Conservation (phyloP, 2,113 vertebrate genomes). For the Procavia capensis region DNA sequence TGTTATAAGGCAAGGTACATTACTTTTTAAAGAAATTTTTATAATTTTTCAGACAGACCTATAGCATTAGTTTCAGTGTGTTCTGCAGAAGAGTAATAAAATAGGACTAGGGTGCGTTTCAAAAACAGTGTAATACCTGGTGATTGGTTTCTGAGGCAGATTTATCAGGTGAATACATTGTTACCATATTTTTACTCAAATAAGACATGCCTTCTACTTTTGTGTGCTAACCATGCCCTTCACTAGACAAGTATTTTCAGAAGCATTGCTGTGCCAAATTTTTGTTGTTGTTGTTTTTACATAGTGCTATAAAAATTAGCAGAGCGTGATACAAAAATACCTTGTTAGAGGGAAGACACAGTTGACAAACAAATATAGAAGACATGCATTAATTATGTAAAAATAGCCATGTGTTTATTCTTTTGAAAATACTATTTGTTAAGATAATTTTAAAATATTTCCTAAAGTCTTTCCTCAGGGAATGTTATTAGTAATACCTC, state of each 20-base stretch:
- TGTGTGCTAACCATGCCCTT: too few species aligned
- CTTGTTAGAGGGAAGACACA: too few species aligned
- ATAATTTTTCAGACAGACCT: not conserved
- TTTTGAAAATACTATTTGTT: constrained; percentile 34
- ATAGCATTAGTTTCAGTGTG: not conserved
- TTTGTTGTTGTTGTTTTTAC: too few species aligned
- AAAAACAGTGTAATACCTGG: not conserved
- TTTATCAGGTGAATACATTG: not conserved
- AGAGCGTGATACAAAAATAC: too few species aligned
- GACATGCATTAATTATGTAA: too few species aligned
- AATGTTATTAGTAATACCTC: not conserved
- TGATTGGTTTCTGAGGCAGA: not conserved
- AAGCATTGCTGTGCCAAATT: too few species aligned
- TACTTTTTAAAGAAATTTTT: constrained; percentile 13
- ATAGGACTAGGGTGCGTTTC: not conserved
- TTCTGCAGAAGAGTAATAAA: constrained; percentile 17
- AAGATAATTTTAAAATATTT: constrained; percentile 20
- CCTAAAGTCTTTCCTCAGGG: constrained; percentile 17
- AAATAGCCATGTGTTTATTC: not conserved
- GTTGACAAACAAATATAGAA: too few species aligned
- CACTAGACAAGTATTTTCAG: too few species aligned
- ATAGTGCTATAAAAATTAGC: too few species aligned
- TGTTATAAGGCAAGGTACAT: not conserved
- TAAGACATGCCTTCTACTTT: too few species aligned
- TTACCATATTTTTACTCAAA: too few species aligned